Evolutionary conservation across 2,113 vertebrate species (phyloP).

Genomic region (Dipodomys spectabilis): DNA sequence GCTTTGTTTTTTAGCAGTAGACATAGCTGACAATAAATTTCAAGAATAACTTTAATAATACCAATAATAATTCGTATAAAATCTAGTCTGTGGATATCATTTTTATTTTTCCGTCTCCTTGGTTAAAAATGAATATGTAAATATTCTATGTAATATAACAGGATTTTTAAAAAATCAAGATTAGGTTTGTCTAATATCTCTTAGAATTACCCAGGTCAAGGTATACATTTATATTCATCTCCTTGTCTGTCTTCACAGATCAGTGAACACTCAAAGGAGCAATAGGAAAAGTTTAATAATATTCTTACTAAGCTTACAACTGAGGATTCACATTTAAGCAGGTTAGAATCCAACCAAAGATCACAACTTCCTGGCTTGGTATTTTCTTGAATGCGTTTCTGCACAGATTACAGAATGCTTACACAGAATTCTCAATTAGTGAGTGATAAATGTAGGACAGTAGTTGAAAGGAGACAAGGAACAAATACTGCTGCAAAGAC

Average conservation of each 20-base stretch:
- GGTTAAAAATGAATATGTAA: not conserved
- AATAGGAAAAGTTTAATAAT: not conserved
- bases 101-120: conserved; percentile 8
- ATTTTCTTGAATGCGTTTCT: conserved; percentile 27
- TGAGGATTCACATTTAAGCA: not conserved
- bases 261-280: not conserved
- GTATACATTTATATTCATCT: conserved; percentile 27
- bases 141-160: not conserved
- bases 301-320: not conserved
- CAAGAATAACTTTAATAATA: not conserved
- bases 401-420: not conserved
- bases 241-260: conserved; percentile 48
- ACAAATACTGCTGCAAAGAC: not conserved
- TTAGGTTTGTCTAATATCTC: conserved; percentile 7
- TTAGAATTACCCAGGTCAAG: not conserved
- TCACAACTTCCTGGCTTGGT: not conserved
- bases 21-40: not conserved
- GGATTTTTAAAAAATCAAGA: not conserved
- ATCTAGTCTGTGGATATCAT: not conserved
- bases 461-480: not conserved
- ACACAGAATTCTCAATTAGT: conserved; percentile 34
- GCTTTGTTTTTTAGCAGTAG: not conserved
- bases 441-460: conserved; percentile 2
- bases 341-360: conserved; percentile 20
- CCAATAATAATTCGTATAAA: not conserved